Conservation (phyloP, 2,797 vertebrate genomes). For the Acipenser transmontanus region DNA sequence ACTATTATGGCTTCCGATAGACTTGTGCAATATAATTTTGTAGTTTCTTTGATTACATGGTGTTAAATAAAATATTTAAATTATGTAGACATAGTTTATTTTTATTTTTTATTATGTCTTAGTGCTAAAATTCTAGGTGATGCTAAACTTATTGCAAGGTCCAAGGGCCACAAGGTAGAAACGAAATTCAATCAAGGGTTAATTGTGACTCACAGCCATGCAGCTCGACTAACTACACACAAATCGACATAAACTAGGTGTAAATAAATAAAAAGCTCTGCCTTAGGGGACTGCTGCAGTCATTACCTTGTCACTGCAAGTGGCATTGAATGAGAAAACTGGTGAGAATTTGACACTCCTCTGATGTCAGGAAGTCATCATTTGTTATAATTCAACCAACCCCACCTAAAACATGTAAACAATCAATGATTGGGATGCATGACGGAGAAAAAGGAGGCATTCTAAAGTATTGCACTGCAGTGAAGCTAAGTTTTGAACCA, state of each 20-base stretch:
- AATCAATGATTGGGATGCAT: not conserved
- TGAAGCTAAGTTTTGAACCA: too few species aligned
- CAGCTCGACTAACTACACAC: conserved; percentile 19
- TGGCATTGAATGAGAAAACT: conserved; percentile 41
- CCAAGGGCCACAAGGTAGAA: not conserved
- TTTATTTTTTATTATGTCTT: too few species aligned
- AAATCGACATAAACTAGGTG: conserved; percentile 27
- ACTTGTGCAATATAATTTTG: too few species aligned
- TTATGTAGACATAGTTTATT: too few species aligned
- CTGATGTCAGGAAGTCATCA: conserved; percentile 54
- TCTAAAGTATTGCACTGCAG: too few species aligned
- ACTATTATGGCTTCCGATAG: too few species aligned
- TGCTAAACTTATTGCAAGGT: not conserved
- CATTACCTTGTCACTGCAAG: conserved; percentile 44
- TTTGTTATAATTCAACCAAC: conserved; percentile 42
- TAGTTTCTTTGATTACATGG: too few species aligned
- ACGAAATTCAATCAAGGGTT: conserved; percentile 11
- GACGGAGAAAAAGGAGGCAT: too few species aligned
- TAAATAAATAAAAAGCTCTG: conserved; percentile 16
- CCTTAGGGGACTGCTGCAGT: conserved; percentile 32
- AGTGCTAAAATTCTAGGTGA: too few species aligned
- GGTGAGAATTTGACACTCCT: conserved; percentile 45
- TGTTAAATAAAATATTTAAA: too few species aligned
- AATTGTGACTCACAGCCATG: conserved; percentile 21
- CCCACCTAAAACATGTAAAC: not conserved